Evolutionary conservation across 2,888 invertebrate genomes (phyloP), one percentile per base, ranked within the genome.

Genomic region (Rhamphomyia laevipes): DNA sequence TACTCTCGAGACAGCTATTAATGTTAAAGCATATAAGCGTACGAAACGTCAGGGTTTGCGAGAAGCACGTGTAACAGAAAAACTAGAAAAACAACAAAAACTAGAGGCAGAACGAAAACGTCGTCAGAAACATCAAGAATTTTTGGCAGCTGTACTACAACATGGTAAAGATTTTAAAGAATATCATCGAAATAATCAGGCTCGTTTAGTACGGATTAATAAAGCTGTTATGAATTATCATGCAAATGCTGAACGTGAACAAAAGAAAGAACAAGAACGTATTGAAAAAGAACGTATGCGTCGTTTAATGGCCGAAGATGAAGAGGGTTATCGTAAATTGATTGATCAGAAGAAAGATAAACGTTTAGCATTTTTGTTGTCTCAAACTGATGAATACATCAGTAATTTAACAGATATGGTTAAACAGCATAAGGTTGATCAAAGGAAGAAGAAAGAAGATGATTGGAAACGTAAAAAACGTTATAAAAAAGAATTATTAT

Each of bases 331-430:
- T 75, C 80, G 99, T 56, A 97, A 97, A 70, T 82, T 99, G 46
- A 97, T 99, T 63, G 99, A 99, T 80, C 96, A 99, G 71, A 99
- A 99, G 82, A 99, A 99, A 79, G 99, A 99, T 74, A 95, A 96
- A 72, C 86, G 99, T 48, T 74, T 99, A 64, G 97, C 97, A 45
- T 97, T 96, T 80, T 77, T 99, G 47, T 76, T 99, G 46, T 87
- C 92, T 1, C 99, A 99, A 74, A 99, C 99, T 2, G 99, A 99
- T 72, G 97, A 99, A 67, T 99, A 97, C 67, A 95, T 99, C 61
- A 82, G 86, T 58, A 96, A 93, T 70, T 80, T 99, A 52, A 96
- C 95, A 0, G 93, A 93, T 71, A 92, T 95, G 89, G 94, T 95
- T 10, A 90, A 91, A 56, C 91, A 91, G 63, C 95, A 96, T 68